Percentiles rank a stretch among this genome's conserved stretches.
These are phyloP conservation scores for Phenganax marumi DNA, from an alignment of 92 coral and sea anemone species.

Conservation along the genomic window DNA sequence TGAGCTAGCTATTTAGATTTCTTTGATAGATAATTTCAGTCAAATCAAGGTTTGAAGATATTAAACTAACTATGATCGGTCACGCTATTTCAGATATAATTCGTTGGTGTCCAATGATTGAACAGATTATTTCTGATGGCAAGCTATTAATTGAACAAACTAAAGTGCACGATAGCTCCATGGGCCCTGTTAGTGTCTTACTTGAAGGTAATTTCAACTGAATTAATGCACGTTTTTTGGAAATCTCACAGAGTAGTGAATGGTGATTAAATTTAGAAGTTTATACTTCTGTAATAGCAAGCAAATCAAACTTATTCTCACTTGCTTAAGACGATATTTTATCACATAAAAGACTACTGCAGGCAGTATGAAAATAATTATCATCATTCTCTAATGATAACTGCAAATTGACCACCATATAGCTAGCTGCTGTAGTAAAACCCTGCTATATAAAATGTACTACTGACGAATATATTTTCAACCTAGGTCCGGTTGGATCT, in stretches of 20 bases:
- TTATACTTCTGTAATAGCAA: too few relatives aligned
- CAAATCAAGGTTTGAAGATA: not conserved
- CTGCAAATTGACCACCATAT: too few relatives aligned
- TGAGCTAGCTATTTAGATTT: constrained; percentile 19
- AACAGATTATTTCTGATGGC: constrained; percentile 81
- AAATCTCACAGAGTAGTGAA: too few relatives aligned
- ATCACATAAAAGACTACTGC: too few relatives aligned
- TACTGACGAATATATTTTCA: not conserved
- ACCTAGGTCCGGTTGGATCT: constrained; percentile 86
- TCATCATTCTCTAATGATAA: too few relatives aligned
- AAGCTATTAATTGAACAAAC: constrained; percentile 85
- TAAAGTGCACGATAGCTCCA: constrained; percentile 82
- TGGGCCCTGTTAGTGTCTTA: constrained; percentile 88
- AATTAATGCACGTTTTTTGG: not conserved
- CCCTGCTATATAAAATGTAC: too few relatives aligned
- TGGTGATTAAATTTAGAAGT: too few relatives aligned
- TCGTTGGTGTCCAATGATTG: constrained; percentile 81
- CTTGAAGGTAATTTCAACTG: constrained; percentile 68
- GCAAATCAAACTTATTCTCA: too few relatives aligned
- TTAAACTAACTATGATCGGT: not conserved
- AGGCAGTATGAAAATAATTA: too few relatives aligned
- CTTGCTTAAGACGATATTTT: too few relatives aligned
- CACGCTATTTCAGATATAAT: constrained; percentile 61
- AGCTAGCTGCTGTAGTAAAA: too few relatives aligned
- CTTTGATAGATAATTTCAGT: not conserved